These are phyloP conservation scores for Oplegnathus fasciatus DNA, from an alignment of 2,113 vertebrate species.

Conservation along the genomic window DNA sequence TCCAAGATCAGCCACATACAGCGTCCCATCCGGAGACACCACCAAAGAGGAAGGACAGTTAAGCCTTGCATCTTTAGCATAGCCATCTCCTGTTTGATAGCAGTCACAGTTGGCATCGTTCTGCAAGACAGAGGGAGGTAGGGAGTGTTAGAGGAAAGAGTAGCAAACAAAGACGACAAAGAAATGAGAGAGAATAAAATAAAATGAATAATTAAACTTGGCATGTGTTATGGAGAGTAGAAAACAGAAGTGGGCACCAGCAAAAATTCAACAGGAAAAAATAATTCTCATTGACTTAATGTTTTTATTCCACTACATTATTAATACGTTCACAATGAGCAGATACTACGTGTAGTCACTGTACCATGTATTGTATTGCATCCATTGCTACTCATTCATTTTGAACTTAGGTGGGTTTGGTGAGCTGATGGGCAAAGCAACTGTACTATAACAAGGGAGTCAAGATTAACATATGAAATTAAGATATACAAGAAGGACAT, in stretches of 20 bases:
- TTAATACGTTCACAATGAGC: neutral
- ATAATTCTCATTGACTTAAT: neutral
- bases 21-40: constrained; percentile 94
- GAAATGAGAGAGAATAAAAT: neutral
- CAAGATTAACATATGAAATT: neutral
- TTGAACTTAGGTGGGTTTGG: neutral
- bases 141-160: neutral
- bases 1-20: constrained; percentile 96
- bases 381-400: neutral
- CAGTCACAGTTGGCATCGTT: constrained; percentile 98
- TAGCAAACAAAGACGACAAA: neutral
- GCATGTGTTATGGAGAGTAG: neutral
- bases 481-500: too few relatives aligned
- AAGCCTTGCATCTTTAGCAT: constrained; percentile 96
- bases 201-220: neutral
- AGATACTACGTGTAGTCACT: neutral
- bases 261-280: neutral
- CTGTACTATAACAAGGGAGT: neutral
- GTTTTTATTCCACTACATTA: neutral
- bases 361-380: neutral
- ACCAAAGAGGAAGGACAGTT: constrained; percentile 95
- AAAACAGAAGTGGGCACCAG: neutral
- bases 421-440: neutral
- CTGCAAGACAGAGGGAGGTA: constrained; percentile 36
- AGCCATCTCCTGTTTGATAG: constrained; percentile 95